These are phyloP conservation scores for Caenorhabditis drosophilae DNA, from an alignment of 2,888 invertebrate species.

Conservation along the genomic window DNA sequence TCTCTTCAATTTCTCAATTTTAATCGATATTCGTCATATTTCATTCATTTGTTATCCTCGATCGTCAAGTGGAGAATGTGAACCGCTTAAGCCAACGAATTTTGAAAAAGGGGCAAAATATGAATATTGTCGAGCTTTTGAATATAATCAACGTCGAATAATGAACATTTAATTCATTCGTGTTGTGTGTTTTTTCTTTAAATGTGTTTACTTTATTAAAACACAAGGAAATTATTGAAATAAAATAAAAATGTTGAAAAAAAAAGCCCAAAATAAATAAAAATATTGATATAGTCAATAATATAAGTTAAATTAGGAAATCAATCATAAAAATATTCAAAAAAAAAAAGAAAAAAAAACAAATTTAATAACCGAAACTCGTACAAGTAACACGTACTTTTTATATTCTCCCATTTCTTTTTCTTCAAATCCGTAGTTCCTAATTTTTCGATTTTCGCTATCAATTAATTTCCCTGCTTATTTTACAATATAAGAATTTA, in stretches of 20 bases:
- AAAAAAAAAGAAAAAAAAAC: background rate
- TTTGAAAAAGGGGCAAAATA: slow-evolving; percentile 49
- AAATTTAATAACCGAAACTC: background rate
- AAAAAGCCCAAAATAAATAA: background rate
- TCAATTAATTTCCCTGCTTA: no score
- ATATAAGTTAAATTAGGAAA: background rate
- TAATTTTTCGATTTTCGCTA: no score
- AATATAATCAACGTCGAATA: slow-evolving; percentile 45
- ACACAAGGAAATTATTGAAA: background rate
- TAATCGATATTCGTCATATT: slow-evolving; percentile 58
- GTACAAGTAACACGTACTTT: background rate
- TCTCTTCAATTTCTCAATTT: slow-evolving; percentile 53
- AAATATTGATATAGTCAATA: background rate
- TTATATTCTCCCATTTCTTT: background rate
- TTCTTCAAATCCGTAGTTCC: background rate
- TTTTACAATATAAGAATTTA: no score
- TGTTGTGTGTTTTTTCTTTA: background rate
- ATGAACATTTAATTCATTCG: slow-evolving; percentile 14
- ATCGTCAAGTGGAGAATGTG: slow-evolving; percentile 61
- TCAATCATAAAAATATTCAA: background rate
- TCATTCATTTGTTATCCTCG: slow-evolving; percentile 60
- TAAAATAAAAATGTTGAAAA: background rate
- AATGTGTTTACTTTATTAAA: background rate
- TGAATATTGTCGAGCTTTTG: slow-evolving; percentile 46
- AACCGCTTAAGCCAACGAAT: slow-evolving; percentile 59